Evolutionary conservation across 2,888 invertebrate genomes (phyloP).

Genomic region (Amblyjoppa proteus): DNA sequence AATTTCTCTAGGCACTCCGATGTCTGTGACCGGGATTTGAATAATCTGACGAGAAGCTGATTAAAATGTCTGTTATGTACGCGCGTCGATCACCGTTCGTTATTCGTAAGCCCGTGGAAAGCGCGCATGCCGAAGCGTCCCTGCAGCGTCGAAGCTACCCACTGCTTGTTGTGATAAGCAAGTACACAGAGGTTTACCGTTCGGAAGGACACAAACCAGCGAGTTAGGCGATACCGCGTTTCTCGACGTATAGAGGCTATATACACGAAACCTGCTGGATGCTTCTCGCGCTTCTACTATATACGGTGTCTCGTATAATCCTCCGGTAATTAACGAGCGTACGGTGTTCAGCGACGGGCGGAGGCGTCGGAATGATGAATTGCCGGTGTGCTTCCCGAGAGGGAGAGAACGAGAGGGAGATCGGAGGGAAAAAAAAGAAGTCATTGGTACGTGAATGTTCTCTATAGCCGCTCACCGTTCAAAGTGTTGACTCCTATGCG

Average conservation of each 20-base stretch:
- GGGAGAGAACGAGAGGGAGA: conserved; percentile 46
- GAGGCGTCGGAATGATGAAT: conserved; percentile 72
- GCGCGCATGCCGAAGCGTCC: conserved; percentile 24
- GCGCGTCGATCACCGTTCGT: background rate
- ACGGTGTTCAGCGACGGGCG: conserved; percentile 65
- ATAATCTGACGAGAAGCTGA: background rate
- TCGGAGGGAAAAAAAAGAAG: conserved; percentile 44
- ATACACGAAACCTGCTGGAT: conserved; percentile 45
- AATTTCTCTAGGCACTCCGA: background rate
- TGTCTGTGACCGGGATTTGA: background rate
- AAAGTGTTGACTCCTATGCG: conserved; percentile 49
- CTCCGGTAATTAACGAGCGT: conserved; percentile 70
- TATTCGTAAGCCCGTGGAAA: background rate
- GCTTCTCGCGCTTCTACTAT: conserved; percentile 54
- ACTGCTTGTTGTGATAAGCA: conserved; percentile 56
- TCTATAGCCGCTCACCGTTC: conserved; percentile 34
- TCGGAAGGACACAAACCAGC: conserved; percentile 29
- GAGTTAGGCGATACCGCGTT: conserved; percentile 25
- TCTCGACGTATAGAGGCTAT: conserved; percentile 8
- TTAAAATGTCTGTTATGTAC: background rate
- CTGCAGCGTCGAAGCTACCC: conserved; percentile 22
- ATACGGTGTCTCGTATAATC: conserved; percentile 67
- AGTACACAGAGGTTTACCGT: conserved; percentile 41
- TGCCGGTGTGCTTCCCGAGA: conserved; percentile 52
- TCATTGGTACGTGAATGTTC: conserved; percentile 51